Percentiles rank a stretch among this genome's conserved stretches.
phyloP scores from a whole-genome alignment of 2,113 vertebrate genomes.

The Salvelinus alpinus region DNA sequence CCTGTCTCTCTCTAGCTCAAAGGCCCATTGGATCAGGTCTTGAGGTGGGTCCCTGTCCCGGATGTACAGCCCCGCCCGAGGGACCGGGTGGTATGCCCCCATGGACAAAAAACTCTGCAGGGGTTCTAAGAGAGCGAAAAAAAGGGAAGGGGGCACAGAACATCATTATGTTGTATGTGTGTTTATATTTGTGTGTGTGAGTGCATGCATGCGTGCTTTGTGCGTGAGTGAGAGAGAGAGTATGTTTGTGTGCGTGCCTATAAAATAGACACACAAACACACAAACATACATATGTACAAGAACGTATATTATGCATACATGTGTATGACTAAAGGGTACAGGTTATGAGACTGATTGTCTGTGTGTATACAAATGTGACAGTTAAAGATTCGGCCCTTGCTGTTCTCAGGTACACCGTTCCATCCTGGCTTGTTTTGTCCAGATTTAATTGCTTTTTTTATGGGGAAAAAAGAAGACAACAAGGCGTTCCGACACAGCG shows the following conservation, averaged over 20 bases:
- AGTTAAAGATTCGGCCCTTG: conserved; percentile 26
- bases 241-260: too few species aligned
- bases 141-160: not conserved
- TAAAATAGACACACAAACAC: too few species aligned
- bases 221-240: too few species aligned
- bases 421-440: conserved; percentile 63
- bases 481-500: conserved; percentile 7
- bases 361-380: conserved; percentile 24
- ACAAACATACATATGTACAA: too few species aligned
- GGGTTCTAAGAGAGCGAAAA: conserved; percentile 32
- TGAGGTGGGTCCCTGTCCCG: conserved; percentile 30
- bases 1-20: conserved; percentile 54
- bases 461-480: conserved; percentile 4
- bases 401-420: conserved; percentile 55
- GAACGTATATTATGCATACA: too few species aligned
- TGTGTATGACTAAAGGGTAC: too few species aligned
- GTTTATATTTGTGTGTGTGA: too few species aligned
- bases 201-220: too few species aligned
- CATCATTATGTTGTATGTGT: not conserved
- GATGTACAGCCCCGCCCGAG: conserved; percentile 27
- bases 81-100: conserved; percentile 48
- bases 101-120: conserved; percentile 56
- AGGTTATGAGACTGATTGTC: conserved; percentile 11
- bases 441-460: conserved; percentile 68
- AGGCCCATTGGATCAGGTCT: conserved; percentile 57